A percentile compares a stretch with the other conserved stretches of the same genome.
phyloP scores from a whole-genome alignment of 2,888 invertebrate species.

The Notocelia uddmanniana region DNA sequence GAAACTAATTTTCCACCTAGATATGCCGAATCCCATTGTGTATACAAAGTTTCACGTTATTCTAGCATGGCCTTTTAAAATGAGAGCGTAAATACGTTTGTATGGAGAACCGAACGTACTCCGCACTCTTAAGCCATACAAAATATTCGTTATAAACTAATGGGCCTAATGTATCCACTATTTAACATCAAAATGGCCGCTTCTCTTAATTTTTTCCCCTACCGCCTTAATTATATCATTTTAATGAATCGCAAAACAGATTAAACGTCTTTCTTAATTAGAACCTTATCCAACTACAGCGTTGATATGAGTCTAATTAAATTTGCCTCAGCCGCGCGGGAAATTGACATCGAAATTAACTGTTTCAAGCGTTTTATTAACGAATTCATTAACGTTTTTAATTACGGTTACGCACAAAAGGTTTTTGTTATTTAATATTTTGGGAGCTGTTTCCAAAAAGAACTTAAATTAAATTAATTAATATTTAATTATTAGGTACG shows the following conservation, averaged over 20 bases:
- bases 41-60: too few relatives aligned
- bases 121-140: neutral
- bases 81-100: too few relatives aligned
- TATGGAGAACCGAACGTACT: too few relatives aligned
- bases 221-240: constrained; percentile 38
- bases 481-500: neutral
- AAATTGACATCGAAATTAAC: constrained; percentile 53
- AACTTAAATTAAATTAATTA: neutral
- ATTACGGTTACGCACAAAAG: constrained; percentile 23
- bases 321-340: constrained; percentile 51
- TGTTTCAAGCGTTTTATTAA: constrained; percentile 59
- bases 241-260: constrained; percentile 45
- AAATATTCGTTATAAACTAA: constrained; percentile 34
- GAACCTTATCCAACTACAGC: constrained; percentile 54
- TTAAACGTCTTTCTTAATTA: constrained; percentile 47
- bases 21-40: too few relatives aligned
- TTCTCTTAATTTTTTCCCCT: constrained; percentile 23
- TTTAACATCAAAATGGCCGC: constrained; percentile 37
- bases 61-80: too few relatives aligned
- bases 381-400: constrained; percentile 50
- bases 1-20: too few relatives aligned
- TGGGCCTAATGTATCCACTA: constrained; percentile 23
- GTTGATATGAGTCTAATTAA: constrained; percentile 56
- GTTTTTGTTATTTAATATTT: constrained; percentile 12
- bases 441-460: neutral